Conservation (phyloP, 2,888 invertebrate genomes). For the Pachycephus smyrnensis region DNA sequence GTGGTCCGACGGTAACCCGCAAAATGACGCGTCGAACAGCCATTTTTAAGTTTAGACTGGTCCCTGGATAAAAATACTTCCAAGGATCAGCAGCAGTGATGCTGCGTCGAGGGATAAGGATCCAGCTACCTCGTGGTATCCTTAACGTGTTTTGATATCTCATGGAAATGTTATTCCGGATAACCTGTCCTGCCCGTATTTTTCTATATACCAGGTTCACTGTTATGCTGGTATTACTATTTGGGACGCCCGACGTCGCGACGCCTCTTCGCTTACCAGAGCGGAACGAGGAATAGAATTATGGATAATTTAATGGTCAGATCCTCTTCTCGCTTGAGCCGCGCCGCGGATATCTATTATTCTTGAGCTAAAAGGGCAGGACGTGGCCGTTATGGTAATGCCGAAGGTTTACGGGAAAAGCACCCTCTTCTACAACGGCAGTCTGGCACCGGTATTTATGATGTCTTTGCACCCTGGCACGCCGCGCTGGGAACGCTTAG, state of each 20-base stretch:
- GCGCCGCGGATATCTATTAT: conserved; percentile 37
- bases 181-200: neutral
- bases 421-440: conserved; percentile 7
- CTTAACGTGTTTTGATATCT: neutral
- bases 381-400: conserved; percentile 44
- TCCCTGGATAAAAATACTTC: conserved; percentile 41
- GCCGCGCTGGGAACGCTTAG: conserved; percentile 1
- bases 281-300: conserved; percentile 5
- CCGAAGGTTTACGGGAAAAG: conserved; percentile 22
- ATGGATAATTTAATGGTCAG: conserved; percentile 8
- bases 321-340: conserved; percentile 2
- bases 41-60: conserved; percentile 12
- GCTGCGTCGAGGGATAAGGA: conserved; percentile 32
- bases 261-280: neutral
- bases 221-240: neutral
- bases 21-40: neutral
- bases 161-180: neutral
- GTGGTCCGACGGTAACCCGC: neutral
- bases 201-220: neutral
- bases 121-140: conserved; percentile 19
- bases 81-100: conserved; percentile 36
- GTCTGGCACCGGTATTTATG: conserved; percentile 23
- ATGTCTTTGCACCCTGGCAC: conserved; percentile 20
- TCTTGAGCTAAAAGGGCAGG: conserved; percentile 38
- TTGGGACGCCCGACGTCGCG: conserved; percentile 12